A percentile compares a stretch with the other conserved stretches of the same genome.
These are phyloP conservation scores for Aradus depressus DNA, from an alignment of 2,888 invertebrate genomes.

Conservation along the genomic window DNA sequence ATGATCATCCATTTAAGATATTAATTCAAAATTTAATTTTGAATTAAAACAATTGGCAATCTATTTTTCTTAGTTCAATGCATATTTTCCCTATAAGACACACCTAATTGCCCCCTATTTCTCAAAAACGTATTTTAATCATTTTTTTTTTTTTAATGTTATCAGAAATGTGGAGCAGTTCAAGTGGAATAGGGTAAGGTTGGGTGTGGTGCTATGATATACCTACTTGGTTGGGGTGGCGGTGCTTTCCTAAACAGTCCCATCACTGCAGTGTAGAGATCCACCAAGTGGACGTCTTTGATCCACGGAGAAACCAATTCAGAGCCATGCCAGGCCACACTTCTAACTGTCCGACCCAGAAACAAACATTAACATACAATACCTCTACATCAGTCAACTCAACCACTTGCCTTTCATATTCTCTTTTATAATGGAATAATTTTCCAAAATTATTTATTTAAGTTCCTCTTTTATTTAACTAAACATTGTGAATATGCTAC, in stretches of 20 bases:
- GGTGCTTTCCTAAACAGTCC: slow-evolving; percentile 24
- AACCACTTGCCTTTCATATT: neutral
- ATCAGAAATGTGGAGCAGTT: too few species aligned
- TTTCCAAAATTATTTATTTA: slow-evolving; percentile 11
- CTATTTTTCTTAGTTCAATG: too few species aligned
- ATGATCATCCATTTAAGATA: too few species aligned
- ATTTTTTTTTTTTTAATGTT: too few species aligned
- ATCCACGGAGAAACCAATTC: slow-evolving; percentile 25
- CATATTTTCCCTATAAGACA: too few species aligned
- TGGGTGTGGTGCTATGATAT: slow-evolving; percentile 11
- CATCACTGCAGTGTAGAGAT: slow-evolving; percentile 24
- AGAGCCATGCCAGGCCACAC: slow-evolving; percentile 21
- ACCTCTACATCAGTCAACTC: neutral
- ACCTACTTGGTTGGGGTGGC: slow-evolving; percentile 25
- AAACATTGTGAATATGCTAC: slow-evolving; percentile 16
- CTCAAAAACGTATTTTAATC: too few species aligned
- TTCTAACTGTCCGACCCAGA: slow-evolving; percentile 26
- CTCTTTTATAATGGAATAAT: neutral
- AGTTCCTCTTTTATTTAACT: slow-evolving; percentile 6
- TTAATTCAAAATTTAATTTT: too few species aligned
- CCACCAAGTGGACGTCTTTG: slow-evolving; percentile 11
- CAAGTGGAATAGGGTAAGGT: too few species aligned
- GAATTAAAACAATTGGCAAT: too few species aligned
- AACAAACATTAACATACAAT: neutral
- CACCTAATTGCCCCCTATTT: too few species aligned